Percentiles rank a stretch among this genome's conserved stretches.
Evolutionary conservation across 2,797 vertebrate species (phyloP).

Genomic region (Hirundo rustica): DNA sequence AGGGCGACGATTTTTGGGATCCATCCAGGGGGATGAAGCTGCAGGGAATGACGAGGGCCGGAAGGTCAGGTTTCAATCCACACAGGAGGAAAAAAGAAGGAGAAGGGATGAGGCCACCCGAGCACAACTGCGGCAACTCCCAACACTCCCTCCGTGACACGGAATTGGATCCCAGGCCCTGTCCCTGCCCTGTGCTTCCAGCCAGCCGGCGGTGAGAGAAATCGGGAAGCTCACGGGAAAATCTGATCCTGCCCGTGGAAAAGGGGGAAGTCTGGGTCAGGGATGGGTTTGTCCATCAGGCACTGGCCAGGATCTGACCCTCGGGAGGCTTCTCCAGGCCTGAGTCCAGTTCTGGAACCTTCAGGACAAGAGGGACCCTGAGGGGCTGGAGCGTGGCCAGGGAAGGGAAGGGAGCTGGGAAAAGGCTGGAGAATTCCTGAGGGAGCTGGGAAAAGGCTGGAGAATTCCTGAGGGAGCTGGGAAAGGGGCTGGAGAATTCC

Average conservation of each 20-base stretch:
- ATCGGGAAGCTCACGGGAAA: not conserved
- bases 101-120: not conserved
- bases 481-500: not conserved
- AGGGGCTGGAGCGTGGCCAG: rapidly evolving
- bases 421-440: not conserved
- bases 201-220: not conserved
- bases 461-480: not conserved
- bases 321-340: not conserved
- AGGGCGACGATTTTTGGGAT: rapidly evolving
- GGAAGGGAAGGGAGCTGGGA: not conserved
- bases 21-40: rapidly evolving
- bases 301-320: rapidly evolving
- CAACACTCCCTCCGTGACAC: rapidly evolving
- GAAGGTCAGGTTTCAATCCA: not conserved
- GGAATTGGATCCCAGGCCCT: not conserved
- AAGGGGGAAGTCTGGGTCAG: not conserved
- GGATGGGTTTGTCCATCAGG: not conserved
- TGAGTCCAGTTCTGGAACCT: not conserved
- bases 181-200: rapidly evolving
- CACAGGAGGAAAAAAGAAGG: not conserved
- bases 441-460: not conserved
- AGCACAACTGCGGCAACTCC: not conserved
- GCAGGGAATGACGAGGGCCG: not conserved
- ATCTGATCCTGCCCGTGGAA: not conserved
- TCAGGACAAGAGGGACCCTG: rapidly evolving